phyloP scores from a whole-genome alignment of 2,797 vertebrate genomes.

The Dicrostonyx torquatus region DNA sequence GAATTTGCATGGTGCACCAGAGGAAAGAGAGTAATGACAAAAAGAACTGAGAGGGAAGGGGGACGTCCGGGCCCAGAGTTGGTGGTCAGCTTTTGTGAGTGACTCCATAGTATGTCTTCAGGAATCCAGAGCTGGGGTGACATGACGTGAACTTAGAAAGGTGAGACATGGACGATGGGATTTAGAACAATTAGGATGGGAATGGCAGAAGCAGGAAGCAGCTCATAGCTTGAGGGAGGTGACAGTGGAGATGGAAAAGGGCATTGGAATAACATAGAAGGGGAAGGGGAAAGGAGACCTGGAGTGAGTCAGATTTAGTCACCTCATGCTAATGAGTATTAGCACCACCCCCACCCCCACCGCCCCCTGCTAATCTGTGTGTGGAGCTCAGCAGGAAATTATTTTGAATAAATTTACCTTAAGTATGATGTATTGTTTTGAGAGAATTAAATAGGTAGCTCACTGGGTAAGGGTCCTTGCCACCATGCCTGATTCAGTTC shows the following conservation, averaged over 20 bases:
- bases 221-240: neutral
- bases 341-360: neutral
- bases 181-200: neutral
- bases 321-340: neutral
- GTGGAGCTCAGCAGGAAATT: neutral
- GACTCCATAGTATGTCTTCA: neutral
- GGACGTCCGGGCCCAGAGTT: neutral
- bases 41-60: neutral
- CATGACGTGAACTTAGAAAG: neutral
- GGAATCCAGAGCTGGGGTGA: neutral
- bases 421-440: neutral
- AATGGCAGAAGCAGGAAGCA: neutral
- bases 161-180: neutral
- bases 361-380: too few species aligned
- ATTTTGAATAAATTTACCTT: neutral
- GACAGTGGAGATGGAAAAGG: neutral
- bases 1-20: neutral
- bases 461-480: neutral
- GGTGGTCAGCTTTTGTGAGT: neutral
- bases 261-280: too few species aligned
- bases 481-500: neutral
- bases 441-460: neutral
- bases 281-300: neutral
- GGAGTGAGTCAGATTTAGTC: neutral
- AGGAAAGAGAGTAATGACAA: neutral